Evolutionary conservation across 53 echinoderm and acorn worm species (phyloP).

Genomic region (Apostichopus leukothele): DNA sequence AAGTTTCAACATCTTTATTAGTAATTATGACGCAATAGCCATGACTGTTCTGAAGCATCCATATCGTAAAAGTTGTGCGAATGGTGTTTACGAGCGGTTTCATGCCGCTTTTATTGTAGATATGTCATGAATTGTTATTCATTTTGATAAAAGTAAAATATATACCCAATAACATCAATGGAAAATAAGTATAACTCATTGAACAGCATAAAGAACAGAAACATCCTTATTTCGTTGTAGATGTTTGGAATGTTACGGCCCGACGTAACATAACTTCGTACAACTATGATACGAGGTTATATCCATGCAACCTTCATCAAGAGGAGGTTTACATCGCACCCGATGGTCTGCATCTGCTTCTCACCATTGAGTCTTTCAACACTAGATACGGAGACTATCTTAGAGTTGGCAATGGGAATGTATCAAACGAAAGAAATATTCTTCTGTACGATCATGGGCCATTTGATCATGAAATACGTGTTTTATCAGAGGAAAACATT

Average conservation of each 20-base stretch:
- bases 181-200: no score
- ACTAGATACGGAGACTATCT: neutral
- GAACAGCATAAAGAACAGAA: neutral
- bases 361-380: neutral
- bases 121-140: no score
- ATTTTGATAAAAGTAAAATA: no score
- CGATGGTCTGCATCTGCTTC: neutral
- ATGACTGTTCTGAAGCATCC: no score
- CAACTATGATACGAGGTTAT: neutral
- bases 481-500: neutral
- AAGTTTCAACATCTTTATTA: no score
- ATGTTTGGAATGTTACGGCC: neutral
- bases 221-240: neutral
- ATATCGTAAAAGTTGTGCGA: no score
- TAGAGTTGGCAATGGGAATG: neutral
- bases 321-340: neutral
- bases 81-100: neutral
- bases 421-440: neutral
- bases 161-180: no score
- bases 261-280: neutral
- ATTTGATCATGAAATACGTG: neutral
- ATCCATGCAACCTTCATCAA: neutral
- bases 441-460: neutral
- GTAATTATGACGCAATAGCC: no score
- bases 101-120: no score